Conservation (phyloP, 53 echinoderm and acorn worm genomes). For the Echinarachnius parma region DNA sequence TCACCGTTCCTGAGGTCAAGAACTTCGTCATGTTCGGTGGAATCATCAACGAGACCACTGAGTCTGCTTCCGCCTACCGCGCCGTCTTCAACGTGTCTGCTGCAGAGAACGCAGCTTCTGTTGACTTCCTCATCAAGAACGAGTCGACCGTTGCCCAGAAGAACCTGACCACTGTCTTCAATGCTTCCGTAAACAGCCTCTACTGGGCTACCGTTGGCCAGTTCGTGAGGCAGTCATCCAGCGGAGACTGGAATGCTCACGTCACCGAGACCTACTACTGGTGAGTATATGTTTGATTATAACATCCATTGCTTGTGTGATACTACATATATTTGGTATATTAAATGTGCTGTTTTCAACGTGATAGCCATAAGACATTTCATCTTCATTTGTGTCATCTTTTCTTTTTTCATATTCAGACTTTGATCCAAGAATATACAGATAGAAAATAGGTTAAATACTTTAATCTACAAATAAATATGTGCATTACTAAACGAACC, state of each 20-base stretch:
- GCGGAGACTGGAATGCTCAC: constrained; percentile 56
- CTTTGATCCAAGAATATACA: too few relatives aligned
- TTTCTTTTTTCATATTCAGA: too few relatives aligned
- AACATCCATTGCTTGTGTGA: not conserved
- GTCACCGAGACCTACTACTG: constrained; percentile 79
- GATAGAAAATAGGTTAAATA: too few relatives aligned
- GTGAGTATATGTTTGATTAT: constrained; percentile 31
- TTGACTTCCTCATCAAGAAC: constrained; percentile 63
- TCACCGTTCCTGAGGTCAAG: constrained; percentile 78
- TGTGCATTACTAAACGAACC: too few relatives aligned
- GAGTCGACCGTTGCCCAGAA: constrained; percentile 39
- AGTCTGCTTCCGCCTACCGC: constrained; percentile 1
- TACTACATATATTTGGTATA: too few relatives aligned
- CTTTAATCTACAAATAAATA: too few relatives aligned
- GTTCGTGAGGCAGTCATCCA: constrained; percentile 40
- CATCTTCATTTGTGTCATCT: too few relatives aligned
- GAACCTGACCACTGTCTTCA: constrained; percentile 81
- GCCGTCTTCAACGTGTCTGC: constrained; percentile 71
- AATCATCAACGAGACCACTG: constrained; percentile 61
- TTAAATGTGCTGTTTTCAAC: too few relatives aligned
- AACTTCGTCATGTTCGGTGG: constrained; percentile 70
- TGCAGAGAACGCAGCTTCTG: constrained; percentile 59
- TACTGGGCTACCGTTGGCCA: constrained; percentile 58
- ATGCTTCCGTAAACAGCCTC: constrained; percentile 58
- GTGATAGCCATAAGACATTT: too few relatives aligned